Conservation (phyloP, 2,888 invertebrate genomes). For the Drosophila sordidapex region DNA sequence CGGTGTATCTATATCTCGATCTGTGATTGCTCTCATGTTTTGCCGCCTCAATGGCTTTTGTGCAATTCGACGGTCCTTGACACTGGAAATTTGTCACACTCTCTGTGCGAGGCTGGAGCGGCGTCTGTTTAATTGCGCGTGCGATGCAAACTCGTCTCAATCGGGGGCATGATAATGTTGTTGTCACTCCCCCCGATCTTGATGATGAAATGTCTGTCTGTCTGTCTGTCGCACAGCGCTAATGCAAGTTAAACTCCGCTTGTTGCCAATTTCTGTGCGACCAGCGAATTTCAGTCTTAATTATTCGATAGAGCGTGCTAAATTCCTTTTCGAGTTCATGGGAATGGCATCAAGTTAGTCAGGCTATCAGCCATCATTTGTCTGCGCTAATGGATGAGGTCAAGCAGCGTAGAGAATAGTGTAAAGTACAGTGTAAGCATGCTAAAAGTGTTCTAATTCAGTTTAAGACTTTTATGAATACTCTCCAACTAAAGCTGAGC, state of each 20-base stretch:
- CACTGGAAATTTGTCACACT: slow-evolving; percentile 74
- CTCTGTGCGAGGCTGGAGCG: slow-evolving; percentile 17
- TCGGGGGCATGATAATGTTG: slow-evolving; percentile 56
- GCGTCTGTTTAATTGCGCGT: slow-evolving; percentile 77
- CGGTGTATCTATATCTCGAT: slow-evolving; percentile 64
- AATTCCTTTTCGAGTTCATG: slow-evolving; percentile 56
- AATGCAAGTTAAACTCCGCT: slow-evolving; percentile 82
- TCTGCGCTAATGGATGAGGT: slow-evolving; percentile 40
- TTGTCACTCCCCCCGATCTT: slow-evolving; percentile 54
- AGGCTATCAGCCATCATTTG: slow-evolving; percentile 9
- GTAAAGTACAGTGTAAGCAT: slow-evolving; percentile 1
- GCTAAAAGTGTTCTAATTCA: slow-evolving; percentile 3
- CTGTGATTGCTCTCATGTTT: slow-evolving; percentile 80
- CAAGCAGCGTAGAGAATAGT: slow-evolving; percentile 50
- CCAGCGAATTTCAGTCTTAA: slow-evolving; percentile 31
- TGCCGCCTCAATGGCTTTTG: slow-evolving; percentile 72
- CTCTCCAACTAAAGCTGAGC: not conserved
- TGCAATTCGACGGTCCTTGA: slow-evolving; percentile 52
- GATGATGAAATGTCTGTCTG: slow-evolving; percentile 74
- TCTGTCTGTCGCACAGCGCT: slow-evolving; percentile 64
- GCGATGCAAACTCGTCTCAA: slow-evolving; percentile 70
- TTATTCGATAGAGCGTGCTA: slow-evolving; percentile 42
- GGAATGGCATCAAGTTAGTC: slow-evolving; percentile 45
- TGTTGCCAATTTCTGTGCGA: slow-evolving; percentile 71
- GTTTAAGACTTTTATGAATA: not conserved